A percentile compares a stretch with the other conserved stretches of the same genome.
These are phyloP conservation scores for Palloptera scutellata DNA, from an alignment of 2,888 invertebrate species.

Conservation along the genomic window DNA sequence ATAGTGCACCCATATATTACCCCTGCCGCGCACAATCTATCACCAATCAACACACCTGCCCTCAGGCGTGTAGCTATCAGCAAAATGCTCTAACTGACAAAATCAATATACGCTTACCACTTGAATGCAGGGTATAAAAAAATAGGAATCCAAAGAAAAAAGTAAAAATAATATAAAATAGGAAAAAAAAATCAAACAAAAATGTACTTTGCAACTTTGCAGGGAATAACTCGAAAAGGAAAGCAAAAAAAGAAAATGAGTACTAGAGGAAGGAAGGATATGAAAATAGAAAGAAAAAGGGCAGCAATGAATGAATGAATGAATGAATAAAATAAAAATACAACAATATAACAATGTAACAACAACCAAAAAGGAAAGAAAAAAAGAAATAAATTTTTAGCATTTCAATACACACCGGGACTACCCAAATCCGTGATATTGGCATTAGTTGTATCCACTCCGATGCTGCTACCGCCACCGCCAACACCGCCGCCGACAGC, in stretches of 20 bases:
- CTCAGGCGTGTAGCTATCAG: no score
- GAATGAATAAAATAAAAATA: background rate
- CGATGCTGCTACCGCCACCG: background rate
- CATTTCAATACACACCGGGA: slow-evolving; percentile 41
- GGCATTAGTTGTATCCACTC: slow-evolving; percentile 40
- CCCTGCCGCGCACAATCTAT: no score
- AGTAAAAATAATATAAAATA: slow-evolving; percentile 18
- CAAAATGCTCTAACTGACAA: no score
- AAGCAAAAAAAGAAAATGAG: background rate
- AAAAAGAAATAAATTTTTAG: slow-evolving; percentile 1
- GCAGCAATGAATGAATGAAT: no score
- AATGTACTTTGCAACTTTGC: background rate
- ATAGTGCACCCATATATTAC: no score
- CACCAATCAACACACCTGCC: no score
- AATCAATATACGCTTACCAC: no score
- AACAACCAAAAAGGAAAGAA: slow-evolving; percentile 4
- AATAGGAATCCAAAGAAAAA: slow-evolving; percentile 9
- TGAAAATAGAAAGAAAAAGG: no score
- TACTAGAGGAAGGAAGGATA: slow-evolving; percentile 1
- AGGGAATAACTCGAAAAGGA: no score
- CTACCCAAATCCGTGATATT: slow-evolving; percentile 47
- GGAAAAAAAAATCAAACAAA: slow-evolving; percentile 7
- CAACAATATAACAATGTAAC: background rate
- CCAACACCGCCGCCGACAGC: slow-evolving; percentile 32
- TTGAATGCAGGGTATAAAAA: background rate